phyloP scores from a whole-genome alignment of 2,797 vertebrate genomes.

The Gambusia yucatana region DNA sequence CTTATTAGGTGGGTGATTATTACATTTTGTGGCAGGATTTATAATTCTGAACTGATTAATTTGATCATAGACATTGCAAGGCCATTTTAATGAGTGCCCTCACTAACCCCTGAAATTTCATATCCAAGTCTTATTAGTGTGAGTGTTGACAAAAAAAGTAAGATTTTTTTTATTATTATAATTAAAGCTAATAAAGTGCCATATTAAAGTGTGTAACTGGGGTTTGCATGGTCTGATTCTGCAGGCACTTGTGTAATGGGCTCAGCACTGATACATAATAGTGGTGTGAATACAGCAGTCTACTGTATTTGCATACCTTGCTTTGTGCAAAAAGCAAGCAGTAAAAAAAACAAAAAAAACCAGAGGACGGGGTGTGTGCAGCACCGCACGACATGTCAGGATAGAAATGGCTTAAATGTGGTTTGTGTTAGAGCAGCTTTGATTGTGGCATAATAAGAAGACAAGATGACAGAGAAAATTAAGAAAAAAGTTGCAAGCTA shows the following conservation, averaged over 20 bases:
- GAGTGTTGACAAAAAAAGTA: neutral
- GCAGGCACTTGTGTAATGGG: neutral
- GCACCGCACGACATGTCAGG: neutral
- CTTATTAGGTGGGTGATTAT: neutral
- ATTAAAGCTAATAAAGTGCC: neutral
- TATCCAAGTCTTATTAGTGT: neutral
- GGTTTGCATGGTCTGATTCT: neutral
- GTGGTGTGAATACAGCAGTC: neutral
- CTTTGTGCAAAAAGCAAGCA: neutral
- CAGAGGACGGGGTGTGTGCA: neutral
- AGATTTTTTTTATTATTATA: neutral
- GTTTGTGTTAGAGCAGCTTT: slow-evolving; percentile 3
- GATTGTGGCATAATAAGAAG: slow-evolving; percentile 2
- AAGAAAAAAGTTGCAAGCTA: neutral
- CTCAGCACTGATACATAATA: neutral
- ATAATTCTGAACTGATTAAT: neutral
- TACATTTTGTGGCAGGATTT: neutral
- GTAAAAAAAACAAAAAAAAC: neutral
- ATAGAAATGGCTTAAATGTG: neutral
- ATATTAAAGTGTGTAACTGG: neutral
- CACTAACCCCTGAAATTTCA: neutral
- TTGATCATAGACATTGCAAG: neutral
- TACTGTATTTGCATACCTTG: neutral
- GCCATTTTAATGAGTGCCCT: neutral
- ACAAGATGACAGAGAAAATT: slow-evolving; percentile 1